These are phyloP conservation scores for Entelurus aequoreus DNA, from an alignment of 2,113 vertebrate species.

Conservation along the genomic window DNA sequence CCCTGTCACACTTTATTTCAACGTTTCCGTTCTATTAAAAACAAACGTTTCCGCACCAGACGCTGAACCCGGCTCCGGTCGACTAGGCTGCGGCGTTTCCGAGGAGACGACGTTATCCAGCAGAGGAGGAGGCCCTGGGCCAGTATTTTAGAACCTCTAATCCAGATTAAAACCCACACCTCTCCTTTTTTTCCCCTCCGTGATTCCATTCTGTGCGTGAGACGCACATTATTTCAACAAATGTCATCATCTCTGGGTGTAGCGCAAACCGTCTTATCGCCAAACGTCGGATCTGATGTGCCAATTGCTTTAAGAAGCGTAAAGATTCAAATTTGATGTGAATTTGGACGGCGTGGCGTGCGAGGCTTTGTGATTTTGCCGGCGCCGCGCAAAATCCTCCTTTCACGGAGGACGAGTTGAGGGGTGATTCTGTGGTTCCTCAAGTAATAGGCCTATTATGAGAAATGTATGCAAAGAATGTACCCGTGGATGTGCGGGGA, in stretches of 20 bases:
- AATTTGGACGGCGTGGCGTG: conserved; percentile 34
- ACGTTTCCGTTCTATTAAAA: conserved; percentile 40
- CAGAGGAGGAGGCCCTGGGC: conserved; percentile 48
- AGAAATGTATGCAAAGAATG: conserved; percentile 35
- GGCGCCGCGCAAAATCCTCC: conserved; percentile 39
- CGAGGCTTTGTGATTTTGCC: conserved; percentile 36
- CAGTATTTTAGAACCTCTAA: conserved; percentile 61
- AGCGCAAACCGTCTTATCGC: conserved; percentile 52
- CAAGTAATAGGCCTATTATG: conserved; percentile 26
- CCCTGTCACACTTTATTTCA: conserved; percentile 43
- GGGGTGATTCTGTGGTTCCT: conserved; percentile 33
- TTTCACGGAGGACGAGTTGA: conserved; percentile 35
- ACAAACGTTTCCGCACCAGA: conserved; percentile 44
- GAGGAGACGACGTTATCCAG: conserved; percentile 37
- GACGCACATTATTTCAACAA: conserved; percentile 58
- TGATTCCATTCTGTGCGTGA: conserved; percentile 42
- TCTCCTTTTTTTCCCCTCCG: conserved; percentile 39
- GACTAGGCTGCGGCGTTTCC: conserved; percentile 40
- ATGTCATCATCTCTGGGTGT: conserved; percentile 65
- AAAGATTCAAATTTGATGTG: conserved; percentile 51
- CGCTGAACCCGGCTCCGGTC: conserved; percentile 40
- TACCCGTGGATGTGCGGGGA: not conserved
- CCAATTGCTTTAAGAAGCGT: conserved; percentile 53
- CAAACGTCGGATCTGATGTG: conserved; percentile 47
- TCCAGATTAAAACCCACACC: conserved; percentile 63